phyloP scores from a whole-genome alignment of 1,140 invertebrate genomes.

The Uloborus diversus region DNA sequence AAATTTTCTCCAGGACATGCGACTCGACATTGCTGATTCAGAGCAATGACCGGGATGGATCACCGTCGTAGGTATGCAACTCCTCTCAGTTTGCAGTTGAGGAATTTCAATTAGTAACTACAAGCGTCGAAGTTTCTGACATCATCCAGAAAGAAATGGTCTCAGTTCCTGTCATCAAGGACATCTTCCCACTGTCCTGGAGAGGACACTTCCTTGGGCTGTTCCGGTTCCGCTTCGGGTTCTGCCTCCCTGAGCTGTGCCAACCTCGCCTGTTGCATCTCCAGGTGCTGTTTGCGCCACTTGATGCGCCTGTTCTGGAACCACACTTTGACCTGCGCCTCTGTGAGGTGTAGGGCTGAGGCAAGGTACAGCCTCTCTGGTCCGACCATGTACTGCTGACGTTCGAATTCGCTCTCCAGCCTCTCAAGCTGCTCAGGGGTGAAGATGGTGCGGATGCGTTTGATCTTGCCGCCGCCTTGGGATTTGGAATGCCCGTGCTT shows the following conservation, averaged over 20 bases:
- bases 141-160: no score
- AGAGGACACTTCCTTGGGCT: neutral
- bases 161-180: neutral
- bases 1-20: no score
- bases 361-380: conserved; percentile 90
- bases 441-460: conserved; percentile 92
- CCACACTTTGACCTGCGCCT: conserved; percentile 97
- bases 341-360: conserved; percentile 85
- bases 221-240: no score
- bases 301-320: conserved; percentile 94
- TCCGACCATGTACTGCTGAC: conserved; percentile 94
- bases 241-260: conserved; percentile 79
- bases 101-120: no score
- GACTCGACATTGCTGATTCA: no score
- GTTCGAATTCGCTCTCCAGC: conserved; percentile 89
- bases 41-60: no score
- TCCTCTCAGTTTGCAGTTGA: no score
- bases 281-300: conserved; percentile 92
- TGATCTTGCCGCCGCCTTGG: conserved; percentile 66
- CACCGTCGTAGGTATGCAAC: no score
- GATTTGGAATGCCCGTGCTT: neutral
- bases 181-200: neutral
- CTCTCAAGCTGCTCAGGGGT: conserved; percentile 91
- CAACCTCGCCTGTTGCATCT: conserved; percentile 84
- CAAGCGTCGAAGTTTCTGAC: no score